phyloP scores from a whole-genome alignment of 2,113 vertebrate genomes.

The Anhinga anhinga region DNA sequence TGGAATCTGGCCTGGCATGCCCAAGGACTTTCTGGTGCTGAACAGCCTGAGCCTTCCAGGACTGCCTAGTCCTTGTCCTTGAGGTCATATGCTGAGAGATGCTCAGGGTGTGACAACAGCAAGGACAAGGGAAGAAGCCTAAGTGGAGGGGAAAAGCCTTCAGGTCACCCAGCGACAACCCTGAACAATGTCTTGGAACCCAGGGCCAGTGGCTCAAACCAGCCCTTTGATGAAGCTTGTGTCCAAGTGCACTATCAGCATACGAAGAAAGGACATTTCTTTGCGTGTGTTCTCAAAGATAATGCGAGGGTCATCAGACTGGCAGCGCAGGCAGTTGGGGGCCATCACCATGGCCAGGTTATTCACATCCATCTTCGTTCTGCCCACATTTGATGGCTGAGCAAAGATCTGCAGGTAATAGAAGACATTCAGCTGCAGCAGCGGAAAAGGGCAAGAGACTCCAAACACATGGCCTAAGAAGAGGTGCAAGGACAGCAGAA shows the following conservation, averaged over 20 bases:
- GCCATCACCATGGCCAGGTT: conserved; percentile 95
- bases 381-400: conserved; percentile 86
- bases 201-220: conserved; percentile 64
- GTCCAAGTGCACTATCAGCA: conserved; percentile 91
- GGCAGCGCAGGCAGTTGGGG: conserved; percentile 90
- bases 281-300: conserved; percentile 93
- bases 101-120: neutral
- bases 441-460: neutral
- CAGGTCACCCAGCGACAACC: neutral
- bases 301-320: conserved; percentile 85
- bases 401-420: conserved; percentile 82
- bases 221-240: conserved; percentile 84
- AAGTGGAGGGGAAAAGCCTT: neutral
- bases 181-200: neutral
- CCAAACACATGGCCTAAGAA: accelerated
- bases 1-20: neutral
- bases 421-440: neutral
- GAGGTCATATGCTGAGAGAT: neutral
- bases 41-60: neutral
- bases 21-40: neutral
- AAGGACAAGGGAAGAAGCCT: conserved; percentile 11
- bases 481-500: neutral
- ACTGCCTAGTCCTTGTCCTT: neutral
- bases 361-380: conserved; percentile 94
- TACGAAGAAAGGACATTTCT: conserved; percentile 90